Conservation (phyloP, 2,797 vertebrate genomes). For the Melanitta fusca region DNA sequence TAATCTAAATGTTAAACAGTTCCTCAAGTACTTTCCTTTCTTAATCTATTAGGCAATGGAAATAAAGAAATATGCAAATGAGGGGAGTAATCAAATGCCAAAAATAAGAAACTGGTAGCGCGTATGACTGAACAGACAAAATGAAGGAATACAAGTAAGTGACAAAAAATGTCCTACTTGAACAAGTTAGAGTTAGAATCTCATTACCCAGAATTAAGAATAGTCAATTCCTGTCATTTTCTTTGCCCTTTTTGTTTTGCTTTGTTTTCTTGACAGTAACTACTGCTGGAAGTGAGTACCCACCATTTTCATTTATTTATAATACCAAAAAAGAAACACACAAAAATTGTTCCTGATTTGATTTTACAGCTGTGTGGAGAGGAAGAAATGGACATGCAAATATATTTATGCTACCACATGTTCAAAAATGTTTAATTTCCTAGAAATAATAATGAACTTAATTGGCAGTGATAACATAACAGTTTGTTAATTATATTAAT, state of each 20-base stretch:
- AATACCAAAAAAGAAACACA: neutral
- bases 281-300: neutral
- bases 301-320: neutral
- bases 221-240: neutral
- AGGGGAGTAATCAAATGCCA: neutral
- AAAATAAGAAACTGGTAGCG: neutral
- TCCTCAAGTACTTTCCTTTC: constrained; percentile 5
- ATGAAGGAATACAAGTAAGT: neutral
- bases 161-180: neutral
- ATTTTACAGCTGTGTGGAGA: neutral
- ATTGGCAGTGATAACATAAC: neutral
- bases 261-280: neutral
- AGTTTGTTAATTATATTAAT: neutral
- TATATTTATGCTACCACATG: accelerated
- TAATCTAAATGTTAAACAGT: constrained; percentile 67
- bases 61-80: neutral
- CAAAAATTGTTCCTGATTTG: neutral
- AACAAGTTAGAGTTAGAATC: neutral
- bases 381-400: neutral
- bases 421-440: neutral
- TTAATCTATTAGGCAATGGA: neutral
- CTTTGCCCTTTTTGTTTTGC: neutral
- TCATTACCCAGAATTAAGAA: neutral
- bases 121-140: neutral
- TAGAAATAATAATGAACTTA: neutral